These are phyloP conservation scores for Boleophthalmus pectinirostris DNA, from an alignment of 2,113 vertebrate genomes.

Conservation along the genomic window DNA sequence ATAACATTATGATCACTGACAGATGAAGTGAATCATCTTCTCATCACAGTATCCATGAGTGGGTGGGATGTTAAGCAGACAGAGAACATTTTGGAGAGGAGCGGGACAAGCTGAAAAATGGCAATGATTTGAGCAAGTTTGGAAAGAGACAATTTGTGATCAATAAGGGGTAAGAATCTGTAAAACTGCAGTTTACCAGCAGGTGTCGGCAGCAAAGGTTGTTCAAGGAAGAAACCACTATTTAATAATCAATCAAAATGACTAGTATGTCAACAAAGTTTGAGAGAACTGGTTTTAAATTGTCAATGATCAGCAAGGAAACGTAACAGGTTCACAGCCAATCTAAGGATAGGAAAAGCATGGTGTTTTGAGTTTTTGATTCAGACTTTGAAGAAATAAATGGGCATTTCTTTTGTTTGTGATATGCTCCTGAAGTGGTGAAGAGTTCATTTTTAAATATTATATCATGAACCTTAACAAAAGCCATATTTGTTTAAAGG, in stretches of 20 bases:
- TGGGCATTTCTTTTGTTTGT: no score
- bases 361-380: no score
- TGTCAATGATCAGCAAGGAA: no score
- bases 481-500: no score
- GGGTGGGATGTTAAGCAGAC: neutral
- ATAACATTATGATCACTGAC: neutral
- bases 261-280: neutral
- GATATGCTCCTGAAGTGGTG: no score
- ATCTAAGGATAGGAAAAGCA: no score
- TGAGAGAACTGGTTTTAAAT: neutral
- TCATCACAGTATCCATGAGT: neutral
- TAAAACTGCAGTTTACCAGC: neutral
- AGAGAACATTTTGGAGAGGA: neutral
- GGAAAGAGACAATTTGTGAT: neutral
- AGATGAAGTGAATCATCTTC: neutral
- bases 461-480: no score
- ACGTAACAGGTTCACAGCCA: no score
- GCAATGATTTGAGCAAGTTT: neutral
- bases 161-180: neutral
- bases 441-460: no score
- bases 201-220: no score
- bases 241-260: neutral
- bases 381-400: no score
- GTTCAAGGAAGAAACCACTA: neutral
- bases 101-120: neutral